Conservation (phyloP, 1,140 invertebrate genomes). For the Trachelipus rathkii region DNA sequence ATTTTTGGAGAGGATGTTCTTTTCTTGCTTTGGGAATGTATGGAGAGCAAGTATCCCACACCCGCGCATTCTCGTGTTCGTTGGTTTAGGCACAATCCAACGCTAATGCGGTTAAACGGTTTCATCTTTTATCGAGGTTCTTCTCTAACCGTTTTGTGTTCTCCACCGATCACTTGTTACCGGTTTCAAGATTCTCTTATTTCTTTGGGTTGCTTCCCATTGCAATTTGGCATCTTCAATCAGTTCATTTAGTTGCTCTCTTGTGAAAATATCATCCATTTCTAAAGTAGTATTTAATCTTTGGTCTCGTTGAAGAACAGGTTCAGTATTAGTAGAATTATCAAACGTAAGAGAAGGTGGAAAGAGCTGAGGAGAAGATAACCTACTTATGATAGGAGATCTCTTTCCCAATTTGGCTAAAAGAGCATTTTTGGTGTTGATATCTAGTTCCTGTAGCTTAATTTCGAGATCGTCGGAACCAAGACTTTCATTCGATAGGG, state of each 20-base stretch:
- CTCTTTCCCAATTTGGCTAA: constrained; percentile 39
- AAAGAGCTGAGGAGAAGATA: constrained; percentile 43
- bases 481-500: constrained; percentile 33
- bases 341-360: constrained; percentile 46
- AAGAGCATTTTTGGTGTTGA: constrained; percentile 33
- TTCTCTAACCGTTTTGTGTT: background rate
- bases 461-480: constrained; percentile 24
- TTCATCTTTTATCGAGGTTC: constrained; percentile 22
- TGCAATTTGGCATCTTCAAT: constrained; percentile 32
- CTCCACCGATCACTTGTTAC: background rate
- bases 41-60: constrained; percentile 49
- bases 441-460: constrained; percentile 31
- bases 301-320: constrained; percentile 40
- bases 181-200: background rate
- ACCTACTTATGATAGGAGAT: constrained; percentile 46
- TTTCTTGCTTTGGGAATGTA: background rate
- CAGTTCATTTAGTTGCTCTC: constrained; percentile 34
- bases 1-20: background rate
- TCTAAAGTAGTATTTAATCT: constrained; percentile 49
- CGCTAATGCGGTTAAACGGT: constrained; percentile 30
- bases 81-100: constrained; percentile 49
- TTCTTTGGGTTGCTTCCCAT: constrained; percentile 29
- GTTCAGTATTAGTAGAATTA: constrained; percentile 50
- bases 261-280: constrained; percentile 37
- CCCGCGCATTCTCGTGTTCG: constrained; percentile 52